Evolutionary conservation across 2,113 vertebrate genomes (phyloP).

Genomic region (Anhinga rufa): DNA sequence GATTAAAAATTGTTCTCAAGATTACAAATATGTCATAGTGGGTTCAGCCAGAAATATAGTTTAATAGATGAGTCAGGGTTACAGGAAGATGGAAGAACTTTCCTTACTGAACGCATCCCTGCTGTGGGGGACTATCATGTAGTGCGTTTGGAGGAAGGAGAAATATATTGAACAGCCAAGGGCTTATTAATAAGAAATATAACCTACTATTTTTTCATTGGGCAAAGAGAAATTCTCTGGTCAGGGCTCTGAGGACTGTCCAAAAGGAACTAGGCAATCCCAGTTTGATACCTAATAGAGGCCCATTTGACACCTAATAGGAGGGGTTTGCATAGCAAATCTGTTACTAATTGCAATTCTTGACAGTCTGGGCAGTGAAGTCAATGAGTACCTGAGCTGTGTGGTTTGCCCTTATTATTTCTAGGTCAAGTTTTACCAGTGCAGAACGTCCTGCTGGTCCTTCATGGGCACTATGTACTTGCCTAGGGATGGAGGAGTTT

Average conservation of each 20-base stretch:
- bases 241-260: neutral
- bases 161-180: neutral
- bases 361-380: neutral
- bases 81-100: neutral
- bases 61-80: neutral
- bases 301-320: neutral
- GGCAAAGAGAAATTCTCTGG: neutral
- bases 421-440: neutral
- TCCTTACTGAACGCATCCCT: neutral
- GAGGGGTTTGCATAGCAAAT: neutral
- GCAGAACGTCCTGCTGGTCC: neutral
- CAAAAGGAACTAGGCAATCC: neutral
- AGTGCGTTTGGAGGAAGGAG: neutral
- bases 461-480: neutral
- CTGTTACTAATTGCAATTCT: neutral
- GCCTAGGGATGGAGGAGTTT: neutral
- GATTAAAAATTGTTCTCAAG: neutral
- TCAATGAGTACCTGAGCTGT: neutral
- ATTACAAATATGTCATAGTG: neutral
- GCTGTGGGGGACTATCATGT: neutral
- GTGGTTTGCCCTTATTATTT: neutral
- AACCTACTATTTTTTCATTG: neutral
- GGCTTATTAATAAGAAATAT: neutral
- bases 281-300: neutral
- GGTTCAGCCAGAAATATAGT: neutral